These are phyloP conservation scores for Yponomeuta evonymella DNA, from an alignment of 2,888 invertebrate genomes.

Conservation along the genomic window DNA sequence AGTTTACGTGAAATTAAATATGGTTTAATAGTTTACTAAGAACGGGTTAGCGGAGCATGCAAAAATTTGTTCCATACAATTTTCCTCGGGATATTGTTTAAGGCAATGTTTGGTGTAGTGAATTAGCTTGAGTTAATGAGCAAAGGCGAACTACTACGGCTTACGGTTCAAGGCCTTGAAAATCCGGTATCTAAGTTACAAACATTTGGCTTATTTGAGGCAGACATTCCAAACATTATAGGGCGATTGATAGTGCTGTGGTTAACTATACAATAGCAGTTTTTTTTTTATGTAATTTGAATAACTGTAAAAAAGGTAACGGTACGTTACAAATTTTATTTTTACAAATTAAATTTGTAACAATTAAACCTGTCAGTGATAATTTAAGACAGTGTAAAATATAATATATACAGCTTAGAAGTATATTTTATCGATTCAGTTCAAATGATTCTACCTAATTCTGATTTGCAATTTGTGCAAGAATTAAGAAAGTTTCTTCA, in stretches of 20 bases:
- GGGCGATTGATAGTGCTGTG: background rate
- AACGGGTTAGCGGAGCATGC: constrained; percentile 43
- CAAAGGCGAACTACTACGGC: background rate
- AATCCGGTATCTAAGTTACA: background rate
- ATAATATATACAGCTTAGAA: no score
- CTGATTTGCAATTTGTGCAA: no score
- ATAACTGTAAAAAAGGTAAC: no score
- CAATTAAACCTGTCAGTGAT: no score
- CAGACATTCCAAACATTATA: background rate
- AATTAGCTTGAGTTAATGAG: constrained; percentile 1
- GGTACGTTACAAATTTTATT: background rate
- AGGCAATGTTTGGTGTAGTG: background rate
- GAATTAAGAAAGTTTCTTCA: no score
- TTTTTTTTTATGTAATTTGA: background rate
- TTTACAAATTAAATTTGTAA: background rate
- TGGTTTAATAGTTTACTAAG: constrained; percentile 67
- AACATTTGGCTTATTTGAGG: background rate
- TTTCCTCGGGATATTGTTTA: constrained; percentile 26
- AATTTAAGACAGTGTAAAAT: no score
- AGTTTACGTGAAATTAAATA: constrained; percentile 67
- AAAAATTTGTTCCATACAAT: constrained; percentile 44
- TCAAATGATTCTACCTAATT: no score
- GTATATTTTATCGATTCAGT: no score
- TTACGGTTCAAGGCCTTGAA: background rate
- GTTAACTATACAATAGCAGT: background rate